A percentile compares a stretch with the other conserved stretches of the same genome.
Evolutionary conservation across 2,113 vertebrate species (phyloP).

Genomic region (Lonchura striata): DNA sequence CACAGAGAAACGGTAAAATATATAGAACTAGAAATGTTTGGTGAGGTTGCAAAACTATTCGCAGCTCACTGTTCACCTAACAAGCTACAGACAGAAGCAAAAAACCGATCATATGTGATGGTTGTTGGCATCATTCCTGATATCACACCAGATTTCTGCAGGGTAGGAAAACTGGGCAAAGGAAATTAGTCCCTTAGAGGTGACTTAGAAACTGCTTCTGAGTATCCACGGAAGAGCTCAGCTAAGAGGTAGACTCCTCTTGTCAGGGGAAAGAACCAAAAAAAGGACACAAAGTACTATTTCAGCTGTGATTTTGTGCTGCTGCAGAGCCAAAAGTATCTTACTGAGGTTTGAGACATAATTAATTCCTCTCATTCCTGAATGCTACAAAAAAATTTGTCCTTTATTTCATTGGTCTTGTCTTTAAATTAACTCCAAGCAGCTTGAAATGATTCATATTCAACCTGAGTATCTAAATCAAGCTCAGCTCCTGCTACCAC

Average conservation of each 20-base stretch:
- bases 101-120: accelerated
- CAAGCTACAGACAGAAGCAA: not conserved
- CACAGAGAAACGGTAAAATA: not conserved
- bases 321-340: not conserved
- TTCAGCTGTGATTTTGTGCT: not conserved
- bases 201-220: not conserved
- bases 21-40: not conserved
- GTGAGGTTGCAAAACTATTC: not conserved
- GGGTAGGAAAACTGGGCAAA: not conserved
- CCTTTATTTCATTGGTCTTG: not conserved
- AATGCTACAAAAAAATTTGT: not conserved
- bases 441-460: not conserved
- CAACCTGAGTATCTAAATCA: not conserved
- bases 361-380: not conserved
- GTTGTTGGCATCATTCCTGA: not conserved
- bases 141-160: not conserved
- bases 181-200: not conserved
- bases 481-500: not conserved
- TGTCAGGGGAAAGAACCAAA: not conserved
- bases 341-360: not conserved
- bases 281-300: not conserved
- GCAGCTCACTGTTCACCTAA: not conserved
- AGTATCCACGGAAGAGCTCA: not conserved
- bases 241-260: not conserved
- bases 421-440: not conserved